Evolutionary conservation across 2,113 vertebrate species (phyloP).

Genomic region (Carassius carassius): DNA sequence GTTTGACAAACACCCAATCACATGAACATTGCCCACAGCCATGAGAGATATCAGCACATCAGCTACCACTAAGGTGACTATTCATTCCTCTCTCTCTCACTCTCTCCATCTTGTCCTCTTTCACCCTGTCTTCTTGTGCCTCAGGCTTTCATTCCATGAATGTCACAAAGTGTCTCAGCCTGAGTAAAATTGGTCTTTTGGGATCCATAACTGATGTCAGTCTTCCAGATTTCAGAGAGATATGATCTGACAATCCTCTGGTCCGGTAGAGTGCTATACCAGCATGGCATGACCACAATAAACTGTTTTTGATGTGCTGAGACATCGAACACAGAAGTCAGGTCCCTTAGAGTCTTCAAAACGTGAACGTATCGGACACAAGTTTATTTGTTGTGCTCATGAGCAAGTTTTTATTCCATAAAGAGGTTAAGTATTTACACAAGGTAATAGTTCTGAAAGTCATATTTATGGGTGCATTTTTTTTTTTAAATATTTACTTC

Average conservation of each 20-base stretch:
- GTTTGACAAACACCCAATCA: conserved; percentile 38
- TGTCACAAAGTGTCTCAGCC: conserved; percentile 38
- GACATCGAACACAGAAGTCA: neutral
- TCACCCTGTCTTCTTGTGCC: conserved; percentile 31
- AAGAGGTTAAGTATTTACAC: neutral
- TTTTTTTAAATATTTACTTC: neutral
- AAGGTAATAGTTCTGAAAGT: neutral
- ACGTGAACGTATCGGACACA: neutral
- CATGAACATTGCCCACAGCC: conserved; percentile 41
- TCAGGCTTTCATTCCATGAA: conserved; percentile 45
- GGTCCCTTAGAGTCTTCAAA: neutral
- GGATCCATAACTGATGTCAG: conserved; percentile 39
- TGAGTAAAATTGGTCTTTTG: conserved; percentile 38
- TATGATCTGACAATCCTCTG: conserved; percentile 32
- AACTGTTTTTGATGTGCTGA: neutral
- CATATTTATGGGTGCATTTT: neutral
- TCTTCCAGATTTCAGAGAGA: conserved; percentile 32
- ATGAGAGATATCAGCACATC: conserved; percentile 23
- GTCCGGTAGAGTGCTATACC: neutral
- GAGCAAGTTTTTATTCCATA: neutral
- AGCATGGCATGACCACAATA: neutral
- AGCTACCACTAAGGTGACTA: conserved; percentile 31
- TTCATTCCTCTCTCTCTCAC: conserved; percentile 18
- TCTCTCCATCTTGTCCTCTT: conserved; percentile 37
- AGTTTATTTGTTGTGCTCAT: neutral